phyloP scores from a whole-genome alignment of 2,797 vertebrate species.

The Fratercula arctica region DNA sequence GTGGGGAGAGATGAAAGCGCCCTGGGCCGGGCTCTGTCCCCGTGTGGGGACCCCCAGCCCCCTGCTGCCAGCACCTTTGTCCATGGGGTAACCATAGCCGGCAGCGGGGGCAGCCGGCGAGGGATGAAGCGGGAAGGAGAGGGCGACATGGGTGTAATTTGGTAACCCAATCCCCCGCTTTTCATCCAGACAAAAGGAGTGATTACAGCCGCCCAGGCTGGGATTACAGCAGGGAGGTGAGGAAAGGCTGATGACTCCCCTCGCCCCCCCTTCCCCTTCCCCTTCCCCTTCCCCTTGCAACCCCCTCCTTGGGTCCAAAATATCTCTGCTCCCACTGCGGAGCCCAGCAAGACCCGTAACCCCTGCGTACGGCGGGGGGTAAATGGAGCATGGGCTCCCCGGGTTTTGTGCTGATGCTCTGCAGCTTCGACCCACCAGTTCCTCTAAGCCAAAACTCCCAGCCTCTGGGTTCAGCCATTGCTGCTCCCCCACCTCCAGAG shows the following conservation, averaged over 20 bases:
- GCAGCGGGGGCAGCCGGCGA: not conserved
- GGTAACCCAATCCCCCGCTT: not conserved
- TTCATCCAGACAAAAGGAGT: not conserved
- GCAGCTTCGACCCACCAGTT: accelerated
- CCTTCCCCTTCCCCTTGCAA: not conserved
- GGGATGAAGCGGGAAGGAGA: not conserved
- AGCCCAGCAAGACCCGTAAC: not conserved
- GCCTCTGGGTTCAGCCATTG: not conserved
- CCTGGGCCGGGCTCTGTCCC: not conserved
- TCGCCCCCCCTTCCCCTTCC: not conserved
- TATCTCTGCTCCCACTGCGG: not conserved
- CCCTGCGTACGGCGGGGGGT: accelerated
- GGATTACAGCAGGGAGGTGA: not conserved
- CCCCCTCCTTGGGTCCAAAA: not conserved
- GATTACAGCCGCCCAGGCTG: not conserved
- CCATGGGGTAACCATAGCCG: not conserved
- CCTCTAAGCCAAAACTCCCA: not conserved
- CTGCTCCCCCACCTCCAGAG: not conserved
- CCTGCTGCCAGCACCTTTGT: not conserved
- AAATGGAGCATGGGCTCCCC: accelerated
- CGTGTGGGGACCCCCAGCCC: not conserved
- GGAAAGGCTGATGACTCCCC: not conserved
- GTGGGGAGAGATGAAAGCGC: not conserved
- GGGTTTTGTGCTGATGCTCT: not conserved
- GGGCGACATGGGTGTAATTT: not conserved